Evolutionary conservation across 2,113 vertebrate genomes (phyloP).

Genomic region (chimpanzee (Pan troglodytes)): DNA sequence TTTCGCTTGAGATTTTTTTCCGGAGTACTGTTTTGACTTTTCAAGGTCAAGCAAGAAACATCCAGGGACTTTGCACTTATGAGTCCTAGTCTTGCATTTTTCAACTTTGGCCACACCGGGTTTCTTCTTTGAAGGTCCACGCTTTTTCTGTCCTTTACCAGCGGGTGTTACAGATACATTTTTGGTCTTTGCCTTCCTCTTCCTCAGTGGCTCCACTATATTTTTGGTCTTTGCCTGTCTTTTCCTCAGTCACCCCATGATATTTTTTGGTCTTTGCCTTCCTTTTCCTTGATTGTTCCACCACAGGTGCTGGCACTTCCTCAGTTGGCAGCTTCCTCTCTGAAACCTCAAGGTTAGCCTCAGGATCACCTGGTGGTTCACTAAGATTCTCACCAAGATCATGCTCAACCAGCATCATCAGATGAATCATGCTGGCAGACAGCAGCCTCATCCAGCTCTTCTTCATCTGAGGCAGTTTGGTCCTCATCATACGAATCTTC

Average conservation of each 20-base stretch:
- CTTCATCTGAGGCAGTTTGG: background rate
- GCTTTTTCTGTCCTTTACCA: background rate
- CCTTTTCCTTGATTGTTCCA: background rate
- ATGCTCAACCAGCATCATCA: background rate
- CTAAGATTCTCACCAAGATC: background rate
- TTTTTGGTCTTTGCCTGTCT: too few species aligned
- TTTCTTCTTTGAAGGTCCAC: background rate
- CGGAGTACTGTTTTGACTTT: slow-evolving; percentile 80
- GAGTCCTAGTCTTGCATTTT: background rate
- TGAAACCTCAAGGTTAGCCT: background rate
- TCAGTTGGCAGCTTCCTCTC: background rate
- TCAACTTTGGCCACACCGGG: fast-evolving
- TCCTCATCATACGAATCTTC: fast-evolving
- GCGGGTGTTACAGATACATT: background rate
- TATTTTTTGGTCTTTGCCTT: background rate
- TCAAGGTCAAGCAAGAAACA: slow-evolving; percentile 92
- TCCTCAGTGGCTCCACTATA: background rate
- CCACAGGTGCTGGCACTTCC: background rate
- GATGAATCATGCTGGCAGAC: fast-evolving
- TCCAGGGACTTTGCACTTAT: slow-evolving; percentile 83
- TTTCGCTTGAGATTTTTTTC: slow-evolving; percentile 86
- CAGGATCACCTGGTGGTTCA: background rate
- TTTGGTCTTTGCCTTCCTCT: slow-evolving; percentile 21
- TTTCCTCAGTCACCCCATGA: too few species aligned
- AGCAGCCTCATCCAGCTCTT: background rate